Conservation (phyloP, 2,888 invertebrate genomes). For the Dysmachus trigonus region DNA sequence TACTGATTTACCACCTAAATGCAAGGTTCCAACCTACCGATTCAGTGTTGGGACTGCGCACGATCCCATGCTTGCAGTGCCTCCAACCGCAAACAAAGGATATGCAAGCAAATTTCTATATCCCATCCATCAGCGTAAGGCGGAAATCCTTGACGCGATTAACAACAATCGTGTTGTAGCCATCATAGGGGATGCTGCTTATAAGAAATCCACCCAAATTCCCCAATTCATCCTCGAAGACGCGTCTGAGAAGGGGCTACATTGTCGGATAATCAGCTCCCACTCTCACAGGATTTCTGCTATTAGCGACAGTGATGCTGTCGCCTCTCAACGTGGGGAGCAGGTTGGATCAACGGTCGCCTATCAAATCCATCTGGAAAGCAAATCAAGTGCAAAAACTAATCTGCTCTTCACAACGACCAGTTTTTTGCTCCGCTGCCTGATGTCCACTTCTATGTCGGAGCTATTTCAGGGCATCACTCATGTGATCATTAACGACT, state of each 20-base stretch:
- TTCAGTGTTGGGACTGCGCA: background rate
- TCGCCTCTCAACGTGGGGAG: conserved; percentile 73
- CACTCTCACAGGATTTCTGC: conserved; percentile 91
- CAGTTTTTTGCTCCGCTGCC: conserved; percentile 72
- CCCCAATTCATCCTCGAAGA: conserved; percentile 91
- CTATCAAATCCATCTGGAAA: conserved; percentile 89
- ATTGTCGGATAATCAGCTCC: conserved; percentile 87
- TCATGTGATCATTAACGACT: conserved; percentile 89
- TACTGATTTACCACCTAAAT: background rate
- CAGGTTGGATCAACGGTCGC: conserved; percentile 77
- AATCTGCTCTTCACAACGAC: conserved; percentile 54
- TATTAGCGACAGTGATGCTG: conserved; percentile 86
- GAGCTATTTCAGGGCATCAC: conserved; percentile 65
- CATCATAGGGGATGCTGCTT: conserved; percentile 88
- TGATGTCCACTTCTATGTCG: conserved; percentile 79
- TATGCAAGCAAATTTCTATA: background rate
- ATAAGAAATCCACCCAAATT: conserved; percentile 91
- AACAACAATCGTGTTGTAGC: conserved; percentile 80
- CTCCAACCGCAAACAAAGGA: background rate
- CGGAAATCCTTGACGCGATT: conserved; percentile 78
- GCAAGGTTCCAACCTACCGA: conserved; percentile 10
- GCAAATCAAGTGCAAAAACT: conserved; percentile 43
- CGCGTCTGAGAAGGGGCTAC: conserved; percentile 69
- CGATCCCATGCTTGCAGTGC: background rate
- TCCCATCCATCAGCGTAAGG: conserved; percentile 81